Base-by-base conservation (phyloP, 2,797 vertebrate genomes). In the Centroberyx gerrardi region DNA sequence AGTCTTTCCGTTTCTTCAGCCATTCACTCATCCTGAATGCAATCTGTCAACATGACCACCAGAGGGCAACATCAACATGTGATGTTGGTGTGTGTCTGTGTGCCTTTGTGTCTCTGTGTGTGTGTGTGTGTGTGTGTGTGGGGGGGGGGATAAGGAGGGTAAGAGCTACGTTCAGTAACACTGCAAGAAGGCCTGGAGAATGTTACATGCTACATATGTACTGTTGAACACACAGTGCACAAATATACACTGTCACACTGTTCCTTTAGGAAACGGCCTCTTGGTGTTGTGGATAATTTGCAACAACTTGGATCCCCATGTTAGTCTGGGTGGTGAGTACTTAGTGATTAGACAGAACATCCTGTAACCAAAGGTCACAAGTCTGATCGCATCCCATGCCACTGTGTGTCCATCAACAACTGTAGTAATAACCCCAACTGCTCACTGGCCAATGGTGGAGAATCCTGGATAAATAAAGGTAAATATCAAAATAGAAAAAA, bases 1-100 rank as follows among this genome's bases (percentile, higher is more conserved):
- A 62, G 1, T 10, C 4, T 49, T 10, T 48, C 12, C 6, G 36
- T 66, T 17, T 52, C 8, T 42, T 58, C 14, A 28, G 13, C 48
- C 14, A 31, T 13, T 59, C 12, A n/a, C 38, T 56, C 15, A 10
- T n/a, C 6, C 31, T 6, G 8, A 65, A 22, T 8, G 1, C 8
- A 31, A 52, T 0, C 1, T 33, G 42, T 49, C 62, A 44, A 22
- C 1, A 48, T 62, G 53, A 18, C 87, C 95, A 93, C 84, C 52
- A 93, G 94, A 80, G 84, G 90, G 90, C 67, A 87, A 63, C 83
- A 87, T 67, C 56, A 51, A 55, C 83, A 65, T 31, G 33, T 44
- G n/a, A 56, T 48, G 48, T 27, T 12, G 12, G 27, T 55, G 8
- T 29, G 4, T 31, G 27, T 51, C 4, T 49, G 3, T 55, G 18